A percentile compares a stretch with the other conserved stretches of the same genome.
Conservation (phyloP, 2,113 vertebrate genomes). For the Nansenia antarctica region DNA sequence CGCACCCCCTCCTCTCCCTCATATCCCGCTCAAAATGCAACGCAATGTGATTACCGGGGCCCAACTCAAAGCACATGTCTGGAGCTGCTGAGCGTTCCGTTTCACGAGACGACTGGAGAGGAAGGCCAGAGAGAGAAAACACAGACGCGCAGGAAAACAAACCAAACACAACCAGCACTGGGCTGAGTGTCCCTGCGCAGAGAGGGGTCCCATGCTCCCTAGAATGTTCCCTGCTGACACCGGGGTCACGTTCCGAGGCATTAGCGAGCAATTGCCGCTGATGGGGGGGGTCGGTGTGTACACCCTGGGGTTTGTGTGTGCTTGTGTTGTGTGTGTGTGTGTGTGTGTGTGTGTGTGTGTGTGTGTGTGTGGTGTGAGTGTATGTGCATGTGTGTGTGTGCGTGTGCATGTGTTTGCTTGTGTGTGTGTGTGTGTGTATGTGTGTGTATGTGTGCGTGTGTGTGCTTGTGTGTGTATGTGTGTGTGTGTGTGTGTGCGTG, state of each 20-base stretch:
- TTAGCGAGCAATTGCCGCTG: conserved; percentile 47
- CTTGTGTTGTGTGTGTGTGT: conserved; percentile 26
- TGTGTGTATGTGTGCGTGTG: conserved; percentile 21
- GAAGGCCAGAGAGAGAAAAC: conserved; percentile 20
- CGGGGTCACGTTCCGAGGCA: conserved; percentile 59
- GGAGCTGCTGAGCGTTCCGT: conserved; percentile 64
- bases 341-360: conserved; percentile 10
- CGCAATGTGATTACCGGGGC: conserved; percentile 58
- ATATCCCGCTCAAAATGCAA: conserved; percentile 59
- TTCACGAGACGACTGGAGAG: conserved; percentile 41
- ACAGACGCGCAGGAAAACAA: conserved; percentile 56
- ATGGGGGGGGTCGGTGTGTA: too few relatives aligned
- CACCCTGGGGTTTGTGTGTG: too few relatives aligned
- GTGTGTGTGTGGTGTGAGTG: neutral
- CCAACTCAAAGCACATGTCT: conserved; percentile 69
- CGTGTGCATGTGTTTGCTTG: conserved; percentile 26
- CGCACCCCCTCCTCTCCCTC: conserved; percentile 35
- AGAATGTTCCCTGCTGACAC: conserved; percentile 55
- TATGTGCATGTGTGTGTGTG: conserved; percentile 9
- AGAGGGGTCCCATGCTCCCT: conserved; percentile 35
- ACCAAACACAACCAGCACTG: conserved; percentile 51
- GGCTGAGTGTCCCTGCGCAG: conserved; percentile 29
- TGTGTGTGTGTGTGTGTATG: conserved; percentile 7
- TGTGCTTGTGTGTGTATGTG: conserved; percentile 12
- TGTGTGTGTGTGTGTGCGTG: conserved; percentile 7